Evolutionary conservation across 2,888 invertebrate species (phyloP).

Genomic region (Timema podura): DNA sequence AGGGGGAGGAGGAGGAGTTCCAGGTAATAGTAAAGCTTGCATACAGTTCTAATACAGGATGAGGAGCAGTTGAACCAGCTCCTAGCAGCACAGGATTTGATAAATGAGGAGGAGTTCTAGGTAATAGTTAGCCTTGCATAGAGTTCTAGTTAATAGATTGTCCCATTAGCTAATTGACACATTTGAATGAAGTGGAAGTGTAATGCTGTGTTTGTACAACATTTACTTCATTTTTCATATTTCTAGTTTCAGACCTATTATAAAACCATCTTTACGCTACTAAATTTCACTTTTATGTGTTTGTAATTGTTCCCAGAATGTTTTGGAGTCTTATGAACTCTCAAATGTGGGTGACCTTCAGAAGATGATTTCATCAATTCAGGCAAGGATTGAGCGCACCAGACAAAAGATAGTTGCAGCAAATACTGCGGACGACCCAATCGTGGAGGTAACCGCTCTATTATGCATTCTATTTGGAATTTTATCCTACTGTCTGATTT

Average conservation of each 20-base stretch:
- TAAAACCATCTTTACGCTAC: no score
- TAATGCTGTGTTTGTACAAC: no score
- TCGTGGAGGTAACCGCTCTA: constrained; percentile 36
- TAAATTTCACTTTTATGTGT: background rate
- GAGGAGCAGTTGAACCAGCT: constrained; percentile 79
- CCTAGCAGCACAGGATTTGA: constrained; percentile 67
- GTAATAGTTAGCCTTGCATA: no score
- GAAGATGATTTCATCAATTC: constrained; percentile 65
- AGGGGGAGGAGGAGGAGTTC: constrained; percentile 69
- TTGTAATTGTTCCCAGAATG: constrained; percentile 49
- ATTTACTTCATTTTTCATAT: no score
- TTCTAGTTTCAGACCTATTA: no score
- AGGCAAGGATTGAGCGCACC: constrained; percentile 69
- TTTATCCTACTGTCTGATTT: background rate
- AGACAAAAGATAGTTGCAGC: constrained; percentile 70
- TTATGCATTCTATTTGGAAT: background rate
- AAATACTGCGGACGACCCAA: constrained; percentile 60
- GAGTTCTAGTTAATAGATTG: no score
- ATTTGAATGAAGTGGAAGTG: no score
- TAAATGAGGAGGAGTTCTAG: constrained; percentile 63
- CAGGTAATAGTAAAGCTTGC: constrained; percentile 35
- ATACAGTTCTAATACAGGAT: constrained; percentile 51
- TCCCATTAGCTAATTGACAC: no score
- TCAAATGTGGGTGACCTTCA: constrained; percentile 75
- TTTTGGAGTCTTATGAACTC: constrained; percentile 70